Percentiles rank a stretch among this genome's conserved stretches.
Conservation (phyloP, 2,888 invertebrate species). For the Steromphala cineraria region DNA sequence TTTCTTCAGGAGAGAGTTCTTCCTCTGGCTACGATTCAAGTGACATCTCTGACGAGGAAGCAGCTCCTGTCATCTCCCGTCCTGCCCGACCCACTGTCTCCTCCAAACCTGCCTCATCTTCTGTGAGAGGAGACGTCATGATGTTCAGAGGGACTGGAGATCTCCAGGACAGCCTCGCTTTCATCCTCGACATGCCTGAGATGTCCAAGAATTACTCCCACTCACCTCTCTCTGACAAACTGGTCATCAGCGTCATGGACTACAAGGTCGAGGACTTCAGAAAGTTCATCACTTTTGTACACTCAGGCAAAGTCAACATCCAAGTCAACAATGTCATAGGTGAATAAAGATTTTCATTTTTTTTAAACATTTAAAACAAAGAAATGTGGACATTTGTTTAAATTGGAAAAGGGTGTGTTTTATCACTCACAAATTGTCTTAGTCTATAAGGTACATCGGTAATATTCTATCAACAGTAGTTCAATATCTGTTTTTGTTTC, state of each 20-base stretch:
- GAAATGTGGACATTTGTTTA: too few species aligned
- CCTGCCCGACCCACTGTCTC: too few species aligned
- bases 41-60: too few species aligned
- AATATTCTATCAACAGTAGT: too few species aligned
- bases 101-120: too few species aligned
- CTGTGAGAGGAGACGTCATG: neutral
- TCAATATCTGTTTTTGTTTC: neutral
- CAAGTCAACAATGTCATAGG: neutral
- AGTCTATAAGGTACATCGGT: too few species aligned
- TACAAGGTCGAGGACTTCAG: neutral
- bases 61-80: too few species aligned
- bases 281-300: constrained; percentile 2
- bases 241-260: neutral
- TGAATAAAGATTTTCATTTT: neutral
- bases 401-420: too few species aligned
- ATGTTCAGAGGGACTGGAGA: neutral
- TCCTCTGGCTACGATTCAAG: too few species aligned
- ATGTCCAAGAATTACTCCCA: neutral
- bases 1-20: too few species aligned
- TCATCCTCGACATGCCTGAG: neutral
- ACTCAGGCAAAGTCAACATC: neutral
- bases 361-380: too few species aligned
- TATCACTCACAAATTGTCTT: too few species aligned
- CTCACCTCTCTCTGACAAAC: neutral
- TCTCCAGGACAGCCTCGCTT: neutral